Evolutionary conservation across 2,113 vertebrate species (phyloP).

Genomic region (Nerophis lumbriciformis): DNA sequence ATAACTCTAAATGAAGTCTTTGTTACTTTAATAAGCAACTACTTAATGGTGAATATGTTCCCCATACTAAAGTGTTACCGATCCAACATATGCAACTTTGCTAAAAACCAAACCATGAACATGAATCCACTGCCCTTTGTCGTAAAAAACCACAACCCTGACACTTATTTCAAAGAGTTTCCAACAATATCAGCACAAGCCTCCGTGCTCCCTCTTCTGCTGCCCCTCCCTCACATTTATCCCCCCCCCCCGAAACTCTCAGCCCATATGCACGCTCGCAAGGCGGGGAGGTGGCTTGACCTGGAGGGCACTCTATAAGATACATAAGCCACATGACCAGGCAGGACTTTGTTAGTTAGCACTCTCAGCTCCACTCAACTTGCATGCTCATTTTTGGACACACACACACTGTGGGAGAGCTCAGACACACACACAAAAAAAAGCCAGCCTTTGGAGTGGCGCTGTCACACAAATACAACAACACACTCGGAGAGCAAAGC

Average conservation of each 20-base stretch:
- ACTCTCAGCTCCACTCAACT: conserved; percentile 66
- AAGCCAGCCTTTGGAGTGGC: conserved; percentile 70
- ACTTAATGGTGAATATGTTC: too few relatives aligned
- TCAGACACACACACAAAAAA: conserved; percentile 53
- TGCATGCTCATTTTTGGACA: conserved; percentile 53
- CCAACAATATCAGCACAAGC: too few relatives aligned
- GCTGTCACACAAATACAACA: conserved; percentile 65
- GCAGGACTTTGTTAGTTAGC: conserved; percentile 50
- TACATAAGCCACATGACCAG: conserved; percentile 86
- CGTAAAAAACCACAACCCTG: conserved; percentile 10
- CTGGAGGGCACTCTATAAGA: conserved; percentile 65
- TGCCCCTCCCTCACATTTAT: conserved; percentile 13
- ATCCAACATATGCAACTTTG: too few relatives aligned
- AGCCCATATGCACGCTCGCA: conserved; percentile 39
- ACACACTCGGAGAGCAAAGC: conserved; percentile 57
- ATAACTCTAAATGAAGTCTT: too few relatives aligned
- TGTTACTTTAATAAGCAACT: too few relatives aligned
- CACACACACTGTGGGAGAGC: conserved; percentile 64
- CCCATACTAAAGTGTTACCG: too few relatives aligned
- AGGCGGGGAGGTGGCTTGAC: conserved; percentile 65
- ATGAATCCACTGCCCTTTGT: too few relatives aligned
- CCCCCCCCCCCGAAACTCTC: conserved; percentile 42
- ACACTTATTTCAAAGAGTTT: conserved; percentile 61
- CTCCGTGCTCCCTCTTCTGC: conserved; percentile 24
- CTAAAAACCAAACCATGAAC: too few relatives aligned